Evolutionary conservation across 2,888 invertebrate genomes (phyloP).

Genomic region (Epistrophe eligans): DNA sequence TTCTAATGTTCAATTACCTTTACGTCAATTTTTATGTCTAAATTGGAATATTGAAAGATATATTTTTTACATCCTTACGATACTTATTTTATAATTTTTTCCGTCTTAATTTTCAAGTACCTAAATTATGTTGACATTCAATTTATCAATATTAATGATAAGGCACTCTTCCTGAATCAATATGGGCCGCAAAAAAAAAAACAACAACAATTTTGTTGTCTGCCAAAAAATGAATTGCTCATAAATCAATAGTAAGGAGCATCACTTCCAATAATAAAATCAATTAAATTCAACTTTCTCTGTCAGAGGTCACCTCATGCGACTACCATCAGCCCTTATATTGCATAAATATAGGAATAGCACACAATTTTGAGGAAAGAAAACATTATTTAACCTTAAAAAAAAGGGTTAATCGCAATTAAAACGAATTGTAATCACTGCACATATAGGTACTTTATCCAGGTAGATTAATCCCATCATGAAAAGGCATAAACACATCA

Average conservation of each 20-base stretch:
- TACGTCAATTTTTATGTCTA: too few species aligned
- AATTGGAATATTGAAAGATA: too few species aligned
- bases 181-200: not conserved
- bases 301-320: conserved; percentile 22
- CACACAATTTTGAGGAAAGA: conserved; percentile 26
- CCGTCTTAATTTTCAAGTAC: not conserved
- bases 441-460: not conserved
- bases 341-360: not conserved
- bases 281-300: conserved; percentile 41
- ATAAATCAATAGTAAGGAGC: conserved; percentile 57
- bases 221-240: not conserved
- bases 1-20: too few species aligned
- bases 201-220: not conserved
- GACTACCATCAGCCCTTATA: not conserved
- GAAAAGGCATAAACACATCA: conserved; percentile 16
- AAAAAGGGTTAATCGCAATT: conserved; percentile 69
- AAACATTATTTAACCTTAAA: conserved; percentile 31
- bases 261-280: conserved; percentile 58
- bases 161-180: not conserved
- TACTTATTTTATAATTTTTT: too few species aligned
- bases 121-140: not conserved
- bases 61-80: too few species aligned
- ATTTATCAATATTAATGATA: not conserved
- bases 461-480: conserved; percentile 58
- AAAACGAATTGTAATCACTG: conserved; percentile 54